Base-by-base conservation (phyloP, 2,888 invertebrate species). In the Lasioglossum malachurum region DNA sequence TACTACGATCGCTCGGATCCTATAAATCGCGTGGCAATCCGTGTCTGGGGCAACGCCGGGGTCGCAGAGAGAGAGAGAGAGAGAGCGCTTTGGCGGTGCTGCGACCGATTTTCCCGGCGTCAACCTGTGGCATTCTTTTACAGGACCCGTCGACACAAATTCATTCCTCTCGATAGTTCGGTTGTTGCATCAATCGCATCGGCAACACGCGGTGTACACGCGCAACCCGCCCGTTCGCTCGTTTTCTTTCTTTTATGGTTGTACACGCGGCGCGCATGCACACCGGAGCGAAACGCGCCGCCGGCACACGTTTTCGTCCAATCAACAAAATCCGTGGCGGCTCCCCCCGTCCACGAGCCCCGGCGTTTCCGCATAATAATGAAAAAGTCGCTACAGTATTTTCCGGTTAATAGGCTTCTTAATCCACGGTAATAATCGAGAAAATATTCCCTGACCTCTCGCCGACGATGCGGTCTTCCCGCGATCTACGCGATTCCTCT, bases 111-210 rank as follows among this genome's bases (percentile, higher is more conserved):
- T 83, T 82, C 86, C 89, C 87, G 84, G 87, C 80, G 82, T 88
- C 91, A 91, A 91, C 91, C 91, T 91, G 91, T 91, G 88, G 91
- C 89, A 83, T 88, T 90, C 90, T 91, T 89, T 85, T 80, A 81
- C 72, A 86, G 86, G 86, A 82, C 87, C 57, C 84, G 83, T 80
- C 89, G 85, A 89, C 80, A 83, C 86, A 76, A 87, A 87, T 88
- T 86, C 88, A 86, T 83, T 85, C 86, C 86, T 91, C 90, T 84
- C 91, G 88, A 91, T 91, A 88, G 91, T 87, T 88, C 80, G 89
- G 57, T 78, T 85, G 84, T 87, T 84, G 90, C 85, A 89, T 90
- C 90, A 90, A 90, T 89, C 90, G 85, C 86, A 85, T 87, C 87
- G 86, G 87, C 80, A 75, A 71, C 71, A 71, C 71, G 71, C 71